A percentile compares a stretch with the other conserved stretches of the same genome.
These are phyloP conservation scores for Nomia melanderi DNA, from an alignment of 1,140 invertebrate species.

Conservation along the genomic window DNA sequence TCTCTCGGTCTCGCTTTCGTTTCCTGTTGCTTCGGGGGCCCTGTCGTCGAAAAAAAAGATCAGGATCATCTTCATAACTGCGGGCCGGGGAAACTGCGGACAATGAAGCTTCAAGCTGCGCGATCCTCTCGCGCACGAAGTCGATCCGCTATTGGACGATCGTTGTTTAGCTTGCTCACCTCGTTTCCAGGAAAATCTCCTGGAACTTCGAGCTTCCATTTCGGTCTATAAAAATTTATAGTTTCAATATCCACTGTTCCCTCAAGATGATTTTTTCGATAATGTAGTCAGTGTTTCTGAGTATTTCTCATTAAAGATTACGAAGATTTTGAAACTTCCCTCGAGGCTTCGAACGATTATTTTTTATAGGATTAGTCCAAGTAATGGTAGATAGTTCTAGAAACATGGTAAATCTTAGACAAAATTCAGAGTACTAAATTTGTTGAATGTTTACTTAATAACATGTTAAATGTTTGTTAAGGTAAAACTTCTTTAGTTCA, in stretches of 20 bases:
- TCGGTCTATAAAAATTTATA: background rate
- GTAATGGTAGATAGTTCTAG: too few species aligned
- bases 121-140: conserved; percentile 3
- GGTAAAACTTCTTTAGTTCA: too few species aligned
- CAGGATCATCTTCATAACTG: conserved; percentile 39
- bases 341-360: too few species aligned
- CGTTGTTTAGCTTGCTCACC: background rate
- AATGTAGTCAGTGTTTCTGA: too few species aligned
- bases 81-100: conserved; percentile 1
- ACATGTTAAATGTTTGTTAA: too few species aligned
- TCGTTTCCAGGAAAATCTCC: background rate
- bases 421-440: too few species aligned
- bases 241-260: background rate
- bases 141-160: background rate
- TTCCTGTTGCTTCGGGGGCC: background rate
- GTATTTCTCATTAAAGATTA: too few species aligned
- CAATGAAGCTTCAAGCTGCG: conserved; percentile 7
- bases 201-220: background rate
- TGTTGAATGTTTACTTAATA: too few species aligned
- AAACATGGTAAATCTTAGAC: too few species aligned
- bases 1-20: background rate
- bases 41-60: conserved; percentile 6
- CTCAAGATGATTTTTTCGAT: too few species aligned
- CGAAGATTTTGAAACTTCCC: too few species aligned
- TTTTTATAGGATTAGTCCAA: too few species aligned